Conservation (phyloP, 2,797 vertebrate genomes). For the Loris lydekkerianus region DNA sequence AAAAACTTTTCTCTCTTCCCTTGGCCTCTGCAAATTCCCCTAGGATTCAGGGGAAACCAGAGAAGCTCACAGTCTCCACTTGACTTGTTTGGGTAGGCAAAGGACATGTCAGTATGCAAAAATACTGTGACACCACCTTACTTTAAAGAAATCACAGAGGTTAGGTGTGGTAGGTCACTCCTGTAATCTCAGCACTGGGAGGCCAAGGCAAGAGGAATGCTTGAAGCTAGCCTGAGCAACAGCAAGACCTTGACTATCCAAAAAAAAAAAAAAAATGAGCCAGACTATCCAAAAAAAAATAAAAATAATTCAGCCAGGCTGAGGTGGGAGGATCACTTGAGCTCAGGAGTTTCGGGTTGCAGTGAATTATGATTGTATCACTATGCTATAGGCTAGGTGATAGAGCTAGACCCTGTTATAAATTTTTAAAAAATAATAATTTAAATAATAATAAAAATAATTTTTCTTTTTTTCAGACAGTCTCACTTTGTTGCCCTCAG, state of each 20-base stretch:
- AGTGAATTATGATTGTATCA: background rate
- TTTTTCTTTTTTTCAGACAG: too few relatives aligned
- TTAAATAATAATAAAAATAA: too few relatives aligned
- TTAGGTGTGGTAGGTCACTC: background rate
- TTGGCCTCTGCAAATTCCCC: background rate
- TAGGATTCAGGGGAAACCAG: background rate
- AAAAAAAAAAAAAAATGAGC: background rate
- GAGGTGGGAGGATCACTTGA: background rate
- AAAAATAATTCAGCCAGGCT: background rate
- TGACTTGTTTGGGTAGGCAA: background rate
- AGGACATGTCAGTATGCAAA: background rate
- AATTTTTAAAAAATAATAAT: background rate
- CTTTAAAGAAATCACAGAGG: conserved; percentile 38
- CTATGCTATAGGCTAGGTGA: background rate
- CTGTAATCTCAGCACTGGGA: background rate
- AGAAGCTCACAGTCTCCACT: background rate
- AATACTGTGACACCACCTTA: background rate
- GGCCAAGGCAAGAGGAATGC: too few relatives aligned
- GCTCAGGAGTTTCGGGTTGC: background rate
- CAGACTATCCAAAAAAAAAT: background rate
- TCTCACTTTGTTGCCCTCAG: too few relatives aligned
- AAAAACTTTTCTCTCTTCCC: conserved; percentile 4
- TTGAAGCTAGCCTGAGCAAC: background rate
- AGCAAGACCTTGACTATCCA: background rate
- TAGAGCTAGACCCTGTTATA: background rate